phyloP scores from a whole-genome alignment of 2,113 vertebrate species.

The Ursus arctos region DNA sequence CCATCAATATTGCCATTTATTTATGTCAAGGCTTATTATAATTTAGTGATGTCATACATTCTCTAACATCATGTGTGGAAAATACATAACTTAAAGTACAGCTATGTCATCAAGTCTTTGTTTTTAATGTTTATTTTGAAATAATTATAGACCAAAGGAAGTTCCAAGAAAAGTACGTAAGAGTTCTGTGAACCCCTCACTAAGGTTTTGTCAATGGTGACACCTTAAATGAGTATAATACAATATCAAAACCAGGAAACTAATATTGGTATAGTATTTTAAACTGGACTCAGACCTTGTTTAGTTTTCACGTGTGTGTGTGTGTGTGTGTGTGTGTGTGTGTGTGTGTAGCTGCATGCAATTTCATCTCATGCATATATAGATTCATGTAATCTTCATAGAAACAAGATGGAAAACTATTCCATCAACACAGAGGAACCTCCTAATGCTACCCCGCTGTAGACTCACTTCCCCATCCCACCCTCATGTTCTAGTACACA shows the following conservation, averaged over 20 bases:
- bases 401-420: neutral
- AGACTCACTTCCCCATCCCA: neutral
- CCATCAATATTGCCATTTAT: neutral
- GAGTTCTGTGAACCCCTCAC: neutral
- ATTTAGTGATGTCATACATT: neutral
- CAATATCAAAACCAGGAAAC: neutral
- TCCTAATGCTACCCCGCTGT: neutral
- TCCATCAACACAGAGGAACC: neutral
- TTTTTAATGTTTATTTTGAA: neutral
- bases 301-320: neutral
- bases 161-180: neutral
- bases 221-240: neutral
- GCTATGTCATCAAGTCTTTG: neutral
- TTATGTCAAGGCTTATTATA: neutral
- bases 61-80: neutral
- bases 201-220: neutral
- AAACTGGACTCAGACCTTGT: neutral
- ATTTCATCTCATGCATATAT: neutral
- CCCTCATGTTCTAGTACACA: neutral
- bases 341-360: neutral
- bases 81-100: neutral
- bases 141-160: neutral
- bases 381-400: neutral
- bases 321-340: neutral
- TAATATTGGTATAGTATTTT: neutral